A percentile compares a stretch with the other conserved stretches of the same genome.
Conservation (phyloP, 2,797 vertebrate genomes). For the Lagorchestes hirsutus region DNA sequence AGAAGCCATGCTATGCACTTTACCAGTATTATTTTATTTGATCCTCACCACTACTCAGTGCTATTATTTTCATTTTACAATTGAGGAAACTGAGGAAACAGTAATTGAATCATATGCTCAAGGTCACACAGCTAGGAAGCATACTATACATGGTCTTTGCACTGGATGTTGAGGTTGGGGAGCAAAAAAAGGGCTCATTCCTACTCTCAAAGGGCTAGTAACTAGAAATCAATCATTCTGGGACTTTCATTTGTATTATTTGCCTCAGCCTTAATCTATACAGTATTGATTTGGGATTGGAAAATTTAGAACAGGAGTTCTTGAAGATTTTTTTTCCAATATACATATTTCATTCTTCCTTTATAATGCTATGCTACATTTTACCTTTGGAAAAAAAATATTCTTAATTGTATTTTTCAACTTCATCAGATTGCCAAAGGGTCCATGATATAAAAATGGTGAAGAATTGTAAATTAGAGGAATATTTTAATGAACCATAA, state of each 20-base stretch:
- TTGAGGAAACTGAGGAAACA: background rate
- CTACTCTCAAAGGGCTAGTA: background rate
- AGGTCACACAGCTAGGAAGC: background rate
- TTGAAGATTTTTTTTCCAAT: background rate
- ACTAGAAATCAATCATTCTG: background rate
- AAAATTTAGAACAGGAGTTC: background rate
- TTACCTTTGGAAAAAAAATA: background rate
- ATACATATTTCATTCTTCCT: background rate
- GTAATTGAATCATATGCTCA: background rate
- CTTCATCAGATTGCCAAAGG: background rate
- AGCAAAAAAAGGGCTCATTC: background rate
- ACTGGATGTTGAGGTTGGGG: background rate
- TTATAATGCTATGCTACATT: background rate
- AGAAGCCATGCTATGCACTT: accelerated
- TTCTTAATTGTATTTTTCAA: background rate
- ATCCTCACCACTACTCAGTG: background rate
- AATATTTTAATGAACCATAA: background rate
- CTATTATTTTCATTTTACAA: background rate
- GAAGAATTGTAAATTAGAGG: background rate
- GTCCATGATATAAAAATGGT: background rate
- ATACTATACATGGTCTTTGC: background rate
- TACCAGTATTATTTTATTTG: background rate
- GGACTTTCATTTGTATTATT: background rate
- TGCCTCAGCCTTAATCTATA: background rate
- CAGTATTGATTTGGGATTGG: background rate